A percentile compares a stretch with the other conserved stretches of the same genome.
phyloP scores from a whole-genome alignment of 2,888 invertebrate species.

The Nycteola revayana region DNA sequence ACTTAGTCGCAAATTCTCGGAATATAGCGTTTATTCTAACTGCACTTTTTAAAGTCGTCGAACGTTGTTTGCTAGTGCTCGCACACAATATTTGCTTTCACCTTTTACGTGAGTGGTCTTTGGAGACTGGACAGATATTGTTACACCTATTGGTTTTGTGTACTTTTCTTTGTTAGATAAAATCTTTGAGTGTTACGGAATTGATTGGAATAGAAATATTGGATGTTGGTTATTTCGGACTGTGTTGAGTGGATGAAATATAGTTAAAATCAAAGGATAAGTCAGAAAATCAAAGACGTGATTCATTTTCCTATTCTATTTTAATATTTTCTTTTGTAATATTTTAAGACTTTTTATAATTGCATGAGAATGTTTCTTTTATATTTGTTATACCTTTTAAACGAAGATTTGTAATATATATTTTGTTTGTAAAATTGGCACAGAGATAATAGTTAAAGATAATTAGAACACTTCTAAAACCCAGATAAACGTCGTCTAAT shows the following conservation, averaged over 20 bases:
- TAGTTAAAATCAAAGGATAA: too few relatives aligned
- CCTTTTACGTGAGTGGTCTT: slow-evolving; percentile 35
- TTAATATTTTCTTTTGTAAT: too few relatives aligned
- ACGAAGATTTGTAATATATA: too few relatives aligned
- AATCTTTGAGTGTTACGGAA: slow-evolving; percentile 15
- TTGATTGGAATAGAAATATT: slow-evolving; percentile 23
- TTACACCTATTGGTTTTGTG: slow-evolving; percentile 36
- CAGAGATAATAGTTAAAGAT: too few relatives aligned
- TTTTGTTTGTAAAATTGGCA: too few relatives aligned
- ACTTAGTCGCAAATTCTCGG: slow-evolving; percentile 11
- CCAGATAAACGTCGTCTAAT: too few relatives aligned
- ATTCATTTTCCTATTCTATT: too few relatives aligned
- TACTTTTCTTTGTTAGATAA: slow-evolving; percentile 23
- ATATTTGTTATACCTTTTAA: too few relatives aligned
- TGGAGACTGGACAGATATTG: slow-evolving; percentile 35
- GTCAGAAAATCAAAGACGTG: too few relatives aligned
- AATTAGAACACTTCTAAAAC: too few relatives aligned
- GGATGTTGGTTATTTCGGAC: slow-evolving; percentile 5
- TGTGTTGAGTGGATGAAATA: neutral
- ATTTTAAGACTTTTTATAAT: too few relatives aligned
- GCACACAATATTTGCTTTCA: slow-evolving; percentile 35
- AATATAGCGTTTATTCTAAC: slow-evolving; percentile 21
- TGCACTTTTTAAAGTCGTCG: slow-evolving; percentile 34
- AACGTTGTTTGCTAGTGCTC: slow-evolving; percentile 23
- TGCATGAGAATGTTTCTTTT: too few relatives aligned